Conservation (phyloP, 92 coral and sea anemone genomes). For the Micromussa lordhowensis region DNA sequence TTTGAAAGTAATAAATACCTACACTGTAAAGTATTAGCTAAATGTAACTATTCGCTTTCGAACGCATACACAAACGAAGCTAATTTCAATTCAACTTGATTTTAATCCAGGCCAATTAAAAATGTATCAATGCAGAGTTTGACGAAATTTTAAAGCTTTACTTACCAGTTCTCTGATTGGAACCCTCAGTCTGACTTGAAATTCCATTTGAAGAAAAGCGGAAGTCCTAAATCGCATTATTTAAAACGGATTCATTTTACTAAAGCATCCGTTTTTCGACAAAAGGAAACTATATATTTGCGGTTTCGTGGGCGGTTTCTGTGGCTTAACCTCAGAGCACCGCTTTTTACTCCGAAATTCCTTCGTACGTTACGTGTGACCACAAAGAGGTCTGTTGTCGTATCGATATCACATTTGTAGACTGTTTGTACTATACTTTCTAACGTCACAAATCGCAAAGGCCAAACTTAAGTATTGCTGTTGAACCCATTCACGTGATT, state of each 20-base stretch:
- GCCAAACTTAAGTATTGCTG: not conserved
- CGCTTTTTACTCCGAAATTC: not conserved
- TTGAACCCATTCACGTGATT: not conserved
- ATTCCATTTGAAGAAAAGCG: not conserved
- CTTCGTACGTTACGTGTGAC: not conserved
- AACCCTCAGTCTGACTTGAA: not conserved
- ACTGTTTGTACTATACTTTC: no score
- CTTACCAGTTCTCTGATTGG: not conserved
- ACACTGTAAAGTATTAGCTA: not conserved
- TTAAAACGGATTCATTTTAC: not conserved
- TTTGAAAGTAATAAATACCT: not conserved
- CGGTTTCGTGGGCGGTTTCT: not conserved
- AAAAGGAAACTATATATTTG: not conserved
- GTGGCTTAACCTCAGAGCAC: not conserved
- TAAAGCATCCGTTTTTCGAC: not conserved
- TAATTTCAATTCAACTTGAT: no score
- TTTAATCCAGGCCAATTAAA: not conserved
- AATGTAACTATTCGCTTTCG: not conserved
- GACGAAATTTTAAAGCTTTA: not conserved
- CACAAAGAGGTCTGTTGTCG: not conserved
- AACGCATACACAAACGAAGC: not conserved
- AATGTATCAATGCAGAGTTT: not conserved
- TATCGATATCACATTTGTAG: not conserved
- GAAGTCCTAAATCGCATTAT: not conserved
- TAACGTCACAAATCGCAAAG: not conserved